These are phyloP conservation scores for Crenichthys baileyi DNA, from an alignment of 2,797 vertebrate species.

Conservation along the genomic window DNA sequence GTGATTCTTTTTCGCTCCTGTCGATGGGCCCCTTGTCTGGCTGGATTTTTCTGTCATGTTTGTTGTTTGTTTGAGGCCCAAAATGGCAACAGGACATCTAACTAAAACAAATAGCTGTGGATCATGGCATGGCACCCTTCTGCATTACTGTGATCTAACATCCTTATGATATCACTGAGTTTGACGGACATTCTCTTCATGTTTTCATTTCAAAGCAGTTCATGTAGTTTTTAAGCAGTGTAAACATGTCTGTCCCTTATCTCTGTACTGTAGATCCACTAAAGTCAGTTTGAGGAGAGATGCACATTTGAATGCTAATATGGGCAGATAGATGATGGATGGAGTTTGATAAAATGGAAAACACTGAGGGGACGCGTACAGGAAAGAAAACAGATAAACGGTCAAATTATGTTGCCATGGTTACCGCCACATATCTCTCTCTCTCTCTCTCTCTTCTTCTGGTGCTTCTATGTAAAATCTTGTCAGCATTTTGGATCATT, in stretches of 20 bases:
- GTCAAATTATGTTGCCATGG: constrained; percentile 48
- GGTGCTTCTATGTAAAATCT: constrained; percentile 16
- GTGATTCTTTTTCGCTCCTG: no score
- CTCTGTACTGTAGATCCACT: constrained; percentile 6
- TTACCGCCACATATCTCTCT: constrained; percentile 4
- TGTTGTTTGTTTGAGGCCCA: no score
- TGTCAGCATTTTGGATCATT: constrained; percentile 18
- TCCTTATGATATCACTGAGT: background rate
- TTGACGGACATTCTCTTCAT: background rate
- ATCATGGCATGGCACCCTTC: background rate
- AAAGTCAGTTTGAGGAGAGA: constrained; percentile 3
- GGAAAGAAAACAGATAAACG: constrained; percentile 10
- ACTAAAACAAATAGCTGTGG: no score
- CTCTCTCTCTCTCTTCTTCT: background rate
- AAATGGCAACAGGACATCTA: no score
- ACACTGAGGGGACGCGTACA: constrained; percentile 24
- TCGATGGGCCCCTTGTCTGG: no score
- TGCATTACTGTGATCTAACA: background rate
- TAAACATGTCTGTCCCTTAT: constrained; percentile 3
- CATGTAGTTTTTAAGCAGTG: background rate
- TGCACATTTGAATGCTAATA: constrained; percentile 1
- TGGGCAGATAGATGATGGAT: constrained; percentile 19
- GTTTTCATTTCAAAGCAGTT: background rate
- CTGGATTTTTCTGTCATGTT: no score
- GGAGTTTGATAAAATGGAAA: constrained; percentile 29